Evolutionary conservation across 2,113 vertebrate species (phyloP).

Genomic region (Cinclus cinclus): DNA sequence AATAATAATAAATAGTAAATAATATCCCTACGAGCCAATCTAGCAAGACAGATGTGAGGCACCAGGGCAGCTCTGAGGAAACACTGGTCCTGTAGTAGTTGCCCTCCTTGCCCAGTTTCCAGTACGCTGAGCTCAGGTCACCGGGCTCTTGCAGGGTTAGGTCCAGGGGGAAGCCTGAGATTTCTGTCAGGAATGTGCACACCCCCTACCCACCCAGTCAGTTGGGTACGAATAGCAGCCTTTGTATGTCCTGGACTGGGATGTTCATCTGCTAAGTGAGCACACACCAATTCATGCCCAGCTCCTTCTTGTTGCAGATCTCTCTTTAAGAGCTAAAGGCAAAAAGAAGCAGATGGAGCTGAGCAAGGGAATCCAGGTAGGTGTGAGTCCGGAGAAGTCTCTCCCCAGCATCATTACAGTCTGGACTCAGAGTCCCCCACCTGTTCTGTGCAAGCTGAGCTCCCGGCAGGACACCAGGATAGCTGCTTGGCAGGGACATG

Average conservation of each 20-base stretch:
- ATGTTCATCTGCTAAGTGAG: background rate
- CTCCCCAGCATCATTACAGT: background rate
- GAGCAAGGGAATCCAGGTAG: constrained; percentile 4
- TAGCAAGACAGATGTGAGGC: constrained; percentile 5
- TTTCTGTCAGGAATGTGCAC: background rate
- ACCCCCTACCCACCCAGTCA: background rate
- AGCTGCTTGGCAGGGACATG: background rate
- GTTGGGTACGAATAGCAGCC: background rate
- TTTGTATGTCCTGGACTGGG: background rate
- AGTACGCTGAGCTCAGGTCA: background rate
- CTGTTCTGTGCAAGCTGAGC: background rate
- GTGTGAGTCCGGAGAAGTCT: background rate
- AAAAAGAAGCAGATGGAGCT: constrained; percentile 28
- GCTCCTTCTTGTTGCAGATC: background rate
- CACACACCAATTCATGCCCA: background rate
- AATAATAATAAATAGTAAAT: constrained; percentile 60
- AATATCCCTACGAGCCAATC: constrained; percentile 7
- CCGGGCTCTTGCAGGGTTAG: background rate
- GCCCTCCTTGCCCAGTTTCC: background rate
- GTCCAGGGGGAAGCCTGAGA: background rate
- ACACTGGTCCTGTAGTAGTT: background rate
- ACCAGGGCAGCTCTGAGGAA: background rate
- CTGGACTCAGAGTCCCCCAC: background rate
- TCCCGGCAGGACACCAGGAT: background rate
- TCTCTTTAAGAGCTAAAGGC: background rate